Conservation (phyloP, 2,113 vertebrate genomes). For the Columbina picui region DNA sequence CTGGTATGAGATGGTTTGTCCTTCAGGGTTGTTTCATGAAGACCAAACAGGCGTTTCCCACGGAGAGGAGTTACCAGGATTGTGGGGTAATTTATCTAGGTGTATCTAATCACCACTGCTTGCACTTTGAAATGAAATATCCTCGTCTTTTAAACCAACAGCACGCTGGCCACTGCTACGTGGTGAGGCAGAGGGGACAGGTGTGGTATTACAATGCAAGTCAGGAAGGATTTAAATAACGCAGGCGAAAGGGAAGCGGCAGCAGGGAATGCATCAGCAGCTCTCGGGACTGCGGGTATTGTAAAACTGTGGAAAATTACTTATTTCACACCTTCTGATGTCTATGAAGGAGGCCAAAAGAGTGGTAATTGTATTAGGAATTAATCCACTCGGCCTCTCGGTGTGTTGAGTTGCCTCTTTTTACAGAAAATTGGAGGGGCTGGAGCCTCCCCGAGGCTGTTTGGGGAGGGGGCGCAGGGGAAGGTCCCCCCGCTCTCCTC, state of each 20-base stretch:
- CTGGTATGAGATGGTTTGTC: not conserved
- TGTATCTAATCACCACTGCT: not conserved
- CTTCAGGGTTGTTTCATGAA: not conserved
- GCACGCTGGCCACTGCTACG: accelerated
- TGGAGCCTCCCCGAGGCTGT: not conserved
- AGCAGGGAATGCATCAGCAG: not conserved
- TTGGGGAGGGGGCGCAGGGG: not conserved
- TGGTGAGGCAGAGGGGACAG: not conserved
- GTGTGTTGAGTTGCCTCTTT: not conserved
- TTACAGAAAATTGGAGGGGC: not conserved
- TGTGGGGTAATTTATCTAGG: not conserved
- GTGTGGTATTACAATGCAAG: not conserved
- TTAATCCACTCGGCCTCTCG: accelerated
- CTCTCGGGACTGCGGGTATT: not conserved
- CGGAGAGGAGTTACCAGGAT: too few species aligned
- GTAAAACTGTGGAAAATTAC: not conserved
- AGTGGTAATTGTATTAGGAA: not conserved
- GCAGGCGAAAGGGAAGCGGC: not conserved
- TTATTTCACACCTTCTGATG: not conserved
- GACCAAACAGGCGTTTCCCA: not conserved
- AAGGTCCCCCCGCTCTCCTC: accelerated
- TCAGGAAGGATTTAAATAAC: not conserved
- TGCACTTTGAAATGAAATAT: not conserved
- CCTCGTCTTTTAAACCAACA: not conserved
- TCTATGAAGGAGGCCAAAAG: not conserved